phyloP scores from a whole-genome alignment of 1,140 invertebrate genomes.

The Drosophila repleta region DNA sequence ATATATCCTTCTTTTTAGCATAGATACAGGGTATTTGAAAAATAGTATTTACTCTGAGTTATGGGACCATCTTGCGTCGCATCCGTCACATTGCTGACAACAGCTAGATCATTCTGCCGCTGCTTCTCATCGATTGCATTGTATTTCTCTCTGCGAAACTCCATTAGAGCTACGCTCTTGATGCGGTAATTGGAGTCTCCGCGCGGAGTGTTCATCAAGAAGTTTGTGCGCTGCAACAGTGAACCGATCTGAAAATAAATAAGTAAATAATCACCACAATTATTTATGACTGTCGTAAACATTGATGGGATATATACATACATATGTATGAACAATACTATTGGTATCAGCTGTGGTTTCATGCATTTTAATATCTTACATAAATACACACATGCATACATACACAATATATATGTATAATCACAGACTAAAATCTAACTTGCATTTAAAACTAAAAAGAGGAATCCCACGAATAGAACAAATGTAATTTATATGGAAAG shows the following conservation, averaged over 20 bases:
- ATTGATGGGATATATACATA: background rate
- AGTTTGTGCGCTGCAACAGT: conserved; percentile 63
- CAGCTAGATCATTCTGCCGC: conserved; percentile 26
- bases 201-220: conserved; percentile 67
- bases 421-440: too few species aligned
- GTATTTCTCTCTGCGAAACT: conserved; percentile 70
- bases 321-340: background rate
- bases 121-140: conserved; percentile 60
- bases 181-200: conserved; percentile 61
- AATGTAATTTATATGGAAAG: too few species aligned
- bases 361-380: background rate
- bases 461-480: too few species aligned
- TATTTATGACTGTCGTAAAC: background rate
- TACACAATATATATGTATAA: too few species aligned
- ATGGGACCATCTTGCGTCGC: conserved; percentile 22
- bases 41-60: conserved; percentile 52
- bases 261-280: conserved; percentile 14
- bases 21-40: too few species aligned
- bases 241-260: conserved; percentile 61
- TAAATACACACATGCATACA: too few species aligned
- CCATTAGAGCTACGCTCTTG: conserved; percentile 51
- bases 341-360: background rate
- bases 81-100: conserved; percentile 13
- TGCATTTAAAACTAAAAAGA: too few species aligned
- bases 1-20: background rate